phyloP scores from a whole-genome alignment of 2,888 invertebrate genomes.

The Lasioglossum malachurum region DNA sequence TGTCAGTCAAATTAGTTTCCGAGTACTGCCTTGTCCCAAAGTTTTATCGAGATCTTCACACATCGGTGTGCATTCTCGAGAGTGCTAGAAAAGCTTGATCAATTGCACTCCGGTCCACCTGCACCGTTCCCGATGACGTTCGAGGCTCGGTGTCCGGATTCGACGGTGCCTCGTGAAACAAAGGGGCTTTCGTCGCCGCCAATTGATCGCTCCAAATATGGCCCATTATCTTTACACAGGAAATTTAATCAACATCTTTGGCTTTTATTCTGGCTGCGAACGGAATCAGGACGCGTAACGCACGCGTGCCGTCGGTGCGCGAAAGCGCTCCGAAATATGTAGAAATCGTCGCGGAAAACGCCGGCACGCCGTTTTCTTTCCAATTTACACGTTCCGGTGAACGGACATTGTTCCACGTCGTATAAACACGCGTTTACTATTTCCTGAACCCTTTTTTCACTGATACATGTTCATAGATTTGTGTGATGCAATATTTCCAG shows the following conservation, averaged over 20 bases:
- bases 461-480: not conserved
- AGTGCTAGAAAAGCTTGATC: slow-evolving; percentile 1
- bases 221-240: slow-evolving; percentile 53
- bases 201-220: slow-evolving; percentile 43
- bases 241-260: slow-evolving; percentile 58
- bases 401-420: not conserved
- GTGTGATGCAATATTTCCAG: not conserved
- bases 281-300: slow-evolving; percentile 44
- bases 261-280: slow-evolving; percentile 46
- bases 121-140: not conserved
- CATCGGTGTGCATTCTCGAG: not conserved
- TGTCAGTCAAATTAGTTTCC: not conserved
- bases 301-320: not conserved
- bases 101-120: not conserved
- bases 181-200: slow-evolving; percentile 26
- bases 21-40: not conserved
- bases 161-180: slow-evolving; percentile 23
- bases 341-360: not conserved
- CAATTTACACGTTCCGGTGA: slow-evolving; percentile 4
- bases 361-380: slow-evolving; percentile 1
- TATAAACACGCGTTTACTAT: not conserved
- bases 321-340: not conserved
- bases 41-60: not conserved
- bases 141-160: slow-evolving; percentile 7
- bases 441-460: not conserved